Conservation (phyloP, 2,888 invertebrate species). For the Agrotis segetum region DNA sequence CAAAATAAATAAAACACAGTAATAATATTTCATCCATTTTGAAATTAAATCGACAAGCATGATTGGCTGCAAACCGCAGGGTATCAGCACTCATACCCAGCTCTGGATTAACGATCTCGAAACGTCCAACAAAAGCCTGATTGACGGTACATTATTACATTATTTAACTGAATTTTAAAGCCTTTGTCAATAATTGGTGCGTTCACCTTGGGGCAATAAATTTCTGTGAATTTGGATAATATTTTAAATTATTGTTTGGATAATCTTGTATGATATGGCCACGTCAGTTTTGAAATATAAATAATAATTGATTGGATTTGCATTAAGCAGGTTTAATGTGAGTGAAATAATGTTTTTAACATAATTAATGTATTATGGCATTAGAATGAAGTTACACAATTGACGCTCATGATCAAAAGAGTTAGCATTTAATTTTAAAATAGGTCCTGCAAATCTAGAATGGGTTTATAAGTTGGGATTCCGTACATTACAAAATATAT, state of each 20-base stretch:
- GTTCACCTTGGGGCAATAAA: conserved; percentile 22
- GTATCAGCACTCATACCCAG: conserved; percentile 5
- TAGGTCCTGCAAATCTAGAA: not conserved
- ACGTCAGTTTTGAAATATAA: conserved; percentile 2
- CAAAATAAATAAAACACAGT: not conserved
- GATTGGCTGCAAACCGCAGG: not conserved
- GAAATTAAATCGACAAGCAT: not conserved
- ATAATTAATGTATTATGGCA: not conserved
- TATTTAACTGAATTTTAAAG: conserved; percentile 44
- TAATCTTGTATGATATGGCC: conserved; percentile 9
- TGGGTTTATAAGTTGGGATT: not conserved
- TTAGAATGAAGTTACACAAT: not conserved
- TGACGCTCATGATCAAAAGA: not conserved
- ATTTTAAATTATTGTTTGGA: conserved; percentile 28
- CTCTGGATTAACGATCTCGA: conserved; percentile 30
- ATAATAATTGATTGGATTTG: conserved; percentile 17
- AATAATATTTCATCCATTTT: conserved; percentile 19
- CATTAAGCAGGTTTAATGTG: not conserved
- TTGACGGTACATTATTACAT: conserved; percentile 40
- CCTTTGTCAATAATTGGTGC: conserved; percentile 41
- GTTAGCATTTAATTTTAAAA: not conserved
- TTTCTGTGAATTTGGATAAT: conserved; percentile 10
- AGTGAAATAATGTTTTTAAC: not conserved
- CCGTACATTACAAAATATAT: not conserved
- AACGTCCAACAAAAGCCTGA: conserved; percentile 45